phyloP scores from a whole-genome alignment of 2,888 invertebrate species.

The Trypoxylon attenuatum region DNA sequence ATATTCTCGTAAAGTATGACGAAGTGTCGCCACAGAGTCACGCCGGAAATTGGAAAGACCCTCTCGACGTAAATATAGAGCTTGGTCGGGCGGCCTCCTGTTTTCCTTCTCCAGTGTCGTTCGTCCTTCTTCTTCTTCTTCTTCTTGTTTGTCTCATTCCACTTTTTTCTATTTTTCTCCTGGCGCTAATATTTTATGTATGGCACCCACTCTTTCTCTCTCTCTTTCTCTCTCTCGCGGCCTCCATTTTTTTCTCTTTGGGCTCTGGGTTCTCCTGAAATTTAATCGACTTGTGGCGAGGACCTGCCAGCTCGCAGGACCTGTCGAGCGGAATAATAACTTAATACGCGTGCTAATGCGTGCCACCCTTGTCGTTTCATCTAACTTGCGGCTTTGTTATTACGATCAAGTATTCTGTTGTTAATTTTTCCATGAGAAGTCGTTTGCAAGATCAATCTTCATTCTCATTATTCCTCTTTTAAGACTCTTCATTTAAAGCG shows the following conservation, averaged over 20 bases:
- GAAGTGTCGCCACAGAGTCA: constrained; percentile 3
- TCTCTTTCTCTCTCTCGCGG: not conserved
- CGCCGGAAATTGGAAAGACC: constrained; percentile 26
- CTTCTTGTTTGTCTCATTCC: not conserved
- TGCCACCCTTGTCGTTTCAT: no score
- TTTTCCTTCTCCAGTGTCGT: no score
- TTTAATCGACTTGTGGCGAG: not conserved
- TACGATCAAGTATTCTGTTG: no score
- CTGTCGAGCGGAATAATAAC: not conserved
- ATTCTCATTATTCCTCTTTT: no score
- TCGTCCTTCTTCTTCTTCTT: not conserved
- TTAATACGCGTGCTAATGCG: not conserved
- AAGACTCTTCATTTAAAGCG: no score
- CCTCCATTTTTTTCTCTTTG: not conserved
- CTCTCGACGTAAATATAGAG: constrained; percentile 2
- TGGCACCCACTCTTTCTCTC: not conserved
- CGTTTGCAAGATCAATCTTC: no score
- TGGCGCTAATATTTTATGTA: constrained; percentile 3
- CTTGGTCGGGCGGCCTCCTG: not conserved
- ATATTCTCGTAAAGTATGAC: constrained; percentile 19
- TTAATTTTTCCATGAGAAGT: no score
- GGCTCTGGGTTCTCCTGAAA: not conserved
- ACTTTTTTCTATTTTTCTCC: not conserved
- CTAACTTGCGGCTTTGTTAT: no score
- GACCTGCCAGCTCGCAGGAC: not conserved